Evolutionary conservation across 2,888 invertebrate species (phyloP).

Genomic region (Mesochorus sp.): DNA sequence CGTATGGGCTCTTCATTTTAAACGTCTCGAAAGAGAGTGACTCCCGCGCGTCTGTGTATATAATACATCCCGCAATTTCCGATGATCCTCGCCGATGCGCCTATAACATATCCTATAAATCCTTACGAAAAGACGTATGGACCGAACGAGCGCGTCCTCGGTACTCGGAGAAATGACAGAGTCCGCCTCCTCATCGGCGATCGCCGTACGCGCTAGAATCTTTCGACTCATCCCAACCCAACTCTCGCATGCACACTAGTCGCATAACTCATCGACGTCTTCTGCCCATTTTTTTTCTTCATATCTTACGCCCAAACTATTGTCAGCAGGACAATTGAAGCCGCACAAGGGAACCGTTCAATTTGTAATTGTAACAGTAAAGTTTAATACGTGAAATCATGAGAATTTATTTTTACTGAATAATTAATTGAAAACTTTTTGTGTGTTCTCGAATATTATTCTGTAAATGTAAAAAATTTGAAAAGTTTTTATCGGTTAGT

Average conservation of each 20-base stretch:
- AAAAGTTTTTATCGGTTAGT: too few species aligned
- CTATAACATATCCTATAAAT: slow-evolving; percentile 49
- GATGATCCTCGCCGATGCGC: background rate
- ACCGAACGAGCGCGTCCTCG: background rate
- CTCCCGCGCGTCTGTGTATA: background rate
- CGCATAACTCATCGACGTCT: slow-evolving; percentile 43
- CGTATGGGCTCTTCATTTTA: slow-evolving; percentile 44
- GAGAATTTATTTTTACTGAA: too few species aligned
- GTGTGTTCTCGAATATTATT: too few species aligned
- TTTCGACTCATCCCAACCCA: background rate
- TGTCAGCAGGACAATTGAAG: slow-evolving; percentile 9
- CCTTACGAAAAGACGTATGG: slow-evolving; percentile 39
- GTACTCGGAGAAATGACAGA: slow-evolving; percentile 37
- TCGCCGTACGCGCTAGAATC: slow-evolving; percentile 55
- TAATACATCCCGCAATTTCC: slow-evolving; percentile 17
- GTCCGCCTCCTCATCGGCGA: background rate
- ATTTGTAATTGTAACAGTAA: too few species aligned
- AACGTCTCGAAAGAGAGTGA: slow-evolving; percentile 16
- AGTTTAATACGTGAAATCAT: too few species aligned
- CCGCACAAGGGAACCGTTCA: background rate
- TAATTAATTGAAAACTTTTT: too few species aligned
- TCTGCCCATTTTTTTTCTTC: slow-evolving; percentile 10
- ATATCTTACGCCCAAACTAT: background rate
- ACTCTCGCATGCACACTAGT: background rate
- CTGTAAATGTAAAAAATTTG: too few species aligned